Evolutionary conservation across 2,888 invertebrate species (phyloP).

Genomic region (Calliphora vomitoria): DNA sequence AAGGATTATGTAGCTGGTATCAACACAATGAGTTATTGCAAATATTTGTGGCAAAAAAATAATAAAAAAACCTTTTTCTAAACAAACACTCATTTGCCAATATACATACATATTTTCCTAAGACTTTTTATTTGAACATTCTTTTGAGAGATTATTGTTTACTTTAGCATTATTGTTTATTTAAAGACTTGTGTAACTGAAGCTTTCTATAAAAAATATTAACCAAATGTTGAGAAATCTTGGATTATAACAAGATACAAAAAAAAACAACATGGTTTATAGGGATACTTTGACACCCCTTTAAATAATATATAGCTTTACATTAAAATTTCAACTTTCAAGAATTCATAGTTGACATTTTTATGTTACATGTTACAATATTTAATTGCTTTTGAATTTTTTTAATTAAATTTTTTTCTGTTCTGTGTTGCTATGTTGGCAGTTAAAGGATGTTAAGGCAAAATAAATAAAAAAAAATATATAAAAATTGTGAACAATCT

Average conservation of each 20-base stretch:
- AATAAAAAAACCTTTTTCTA: background rate
- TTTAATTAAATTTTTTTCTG: conserved; percentile 15
- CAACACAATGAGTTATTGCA: conserved; percentile 42
- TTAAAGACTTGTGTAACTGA: conserved; percentile 27
- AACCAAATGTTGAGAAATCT: conserved; percentile 53
- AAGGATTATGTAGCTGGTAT: conserved; percentile 40
- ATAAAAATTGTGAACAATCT: conserved; percentile 38
- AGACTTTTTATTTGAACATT: conserved; percentile 28
- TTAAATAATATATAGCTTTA: background rate
- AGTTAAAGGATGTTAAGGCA: background rate
- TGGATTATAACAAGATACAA: background rate
- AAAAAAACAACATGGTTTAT: background rate
- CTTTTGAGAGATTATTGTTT: conserved; percentile 23
- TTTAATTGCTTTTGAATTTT: conserved; percentile 21
- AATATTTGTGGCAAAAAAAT: conserved; percentile 10
- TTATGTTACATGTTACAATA: conserved; percentile 30
- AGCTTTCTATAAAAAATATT: conserved; percentile 19
- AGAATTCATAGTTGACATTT: conserved; percentile 44
- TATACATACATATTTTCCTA: conserved; percentile 56
- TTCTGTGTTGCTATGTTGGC: background rate
- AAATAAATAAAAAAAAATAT: background rate
- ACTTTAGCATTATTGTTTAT: conserved; percentile 40
- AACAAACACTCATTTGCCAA: conserved; percentile 40
- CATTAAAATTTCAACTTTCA: background rate
- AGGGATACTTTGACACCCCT: background rate